Conservation (phyloP, 2,113 vertebrate species). For the Prunella fulvescens region DNA sequence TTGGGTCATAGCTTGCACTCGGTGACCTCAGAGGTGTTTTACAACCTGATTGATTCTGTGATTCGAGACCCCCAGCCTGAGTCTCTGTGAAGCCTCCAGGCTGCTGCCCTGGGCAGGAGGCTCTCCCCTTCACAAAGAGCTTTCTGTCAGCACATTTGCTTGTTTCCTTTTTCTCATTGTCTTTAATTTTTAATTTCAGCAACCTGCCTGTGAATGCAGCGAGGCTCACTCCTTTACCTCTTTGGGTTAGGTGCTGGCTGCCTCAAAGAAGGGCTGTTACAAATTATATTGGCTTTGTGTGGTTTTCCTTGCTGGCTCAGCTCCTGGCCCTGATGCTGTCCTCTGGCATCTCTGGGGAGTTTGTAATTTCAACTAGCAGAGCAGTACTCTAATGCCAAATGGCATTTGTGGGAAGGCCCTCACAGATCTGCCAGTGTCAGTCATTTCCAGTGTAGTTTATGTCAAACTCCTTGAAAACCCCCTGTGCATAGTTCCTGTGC, state of each 20-base stretch:
- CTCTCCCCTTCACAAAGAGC: background rate
- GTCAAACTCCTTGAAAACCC: background rate
- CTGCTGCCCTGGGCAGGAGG: background rate
- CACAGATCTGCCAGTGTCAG: background rate
- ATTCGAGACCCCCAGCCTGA: background rate
- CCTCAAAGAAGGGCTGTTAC: background rate
- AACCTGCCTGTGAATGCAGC: accelerated
- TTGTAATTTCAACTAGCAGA: background rate
- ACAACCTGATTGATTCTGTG: background rate
- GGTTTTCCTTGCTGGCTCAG: background rate
- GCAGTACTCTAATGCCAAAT: background rate
- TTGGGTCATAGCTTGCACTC: background rate
- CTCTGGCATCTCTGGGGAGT: background rate
- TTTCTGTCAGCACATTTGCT: accelerated
- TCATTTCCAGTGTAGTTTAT: background rate
- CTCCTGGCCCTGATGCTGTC: accelerated
- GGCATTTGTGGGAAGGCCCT: background rate
- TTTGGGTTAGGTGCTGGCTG: background rate
- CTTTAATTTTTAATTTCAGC: background rate
- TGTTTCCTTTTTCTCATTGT: background rate
- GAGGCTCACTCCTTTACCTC: background rate
- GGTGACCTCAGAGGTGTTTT: background rate
- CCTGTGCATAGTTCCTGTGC: accelerated
- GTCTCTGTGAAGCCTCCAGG: background rate
- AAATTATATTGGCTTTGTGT: background rate